A percentile compares a stretch with the other conserved stretches of the same genome.
phyloP scores from a whole-genome alignment of 2,888 invertebrate genomes.

The Pollenia amentaria region DNA sequence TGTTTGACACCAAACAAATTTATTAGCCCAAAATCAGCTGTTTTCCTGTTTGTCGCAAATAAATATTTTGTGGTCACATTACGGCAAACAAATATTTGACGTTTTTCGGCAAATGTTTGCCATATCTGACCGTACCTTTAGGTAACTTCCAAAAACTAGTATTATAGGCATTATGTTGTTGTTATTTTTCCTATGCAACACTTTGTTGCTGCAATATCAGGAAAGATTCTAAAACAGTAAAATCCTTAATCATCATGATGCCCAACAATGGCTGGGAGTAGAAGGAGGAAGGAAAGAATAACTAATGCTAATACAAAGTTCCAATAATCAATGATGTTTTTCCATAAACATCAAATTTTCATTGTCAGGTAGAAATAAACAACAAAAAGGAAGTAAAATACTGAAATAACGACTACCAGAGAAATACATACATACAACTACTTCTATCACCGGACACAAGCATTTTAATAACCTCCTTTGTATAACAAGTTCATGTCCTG shows the following conservation, averaged over 20 bases:
- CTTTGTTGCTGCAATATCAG: conserved; percentile 2
- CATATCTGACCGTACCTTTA: too few species aligned
- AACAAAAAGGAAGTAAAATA: conserved; percentile 12
- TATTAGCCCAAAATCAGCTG: too few species aligned
- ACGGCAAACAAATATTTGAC: too few species aligned
- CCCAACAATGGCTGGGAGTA: not conserved
- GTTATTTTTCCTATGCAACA: conserved; percentile 21
- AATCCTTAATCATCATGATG: conserved; percentile 45
- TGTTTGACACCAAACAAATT: too few species aligned
- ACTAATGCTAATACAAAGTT: conserved; percentile 23
- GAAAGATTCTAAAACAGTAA: conserved; percentile 33
- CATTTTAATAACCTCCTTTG: conserved; percentile 73
- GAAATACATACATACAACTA: not conserved
- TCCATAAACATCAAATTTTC: conserved; percentile 66
- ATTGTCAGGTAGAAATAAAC: conserved; percentile 51
- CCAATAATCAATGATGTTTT: conserved; percentile 56
- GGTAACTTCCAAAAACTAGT: not conserved
- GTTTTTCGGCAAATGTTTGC: too few species aligned
- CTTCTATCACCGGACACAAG: conserved; percentile 63
- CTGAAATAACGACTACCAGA: conserved; percentile 28
- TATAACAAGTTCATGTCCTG: conserved; percentile 73
- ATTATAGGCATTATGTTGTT: not conserved
- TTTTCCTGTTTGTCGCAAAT: too few species aligned
- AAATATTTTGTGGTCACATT: too few species aligned
- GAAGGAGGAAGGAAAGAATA: not conserved